Base-by-base conservation (phyloP, 2,888 invertebrate species). In the Cotesia congregata region DNA sequence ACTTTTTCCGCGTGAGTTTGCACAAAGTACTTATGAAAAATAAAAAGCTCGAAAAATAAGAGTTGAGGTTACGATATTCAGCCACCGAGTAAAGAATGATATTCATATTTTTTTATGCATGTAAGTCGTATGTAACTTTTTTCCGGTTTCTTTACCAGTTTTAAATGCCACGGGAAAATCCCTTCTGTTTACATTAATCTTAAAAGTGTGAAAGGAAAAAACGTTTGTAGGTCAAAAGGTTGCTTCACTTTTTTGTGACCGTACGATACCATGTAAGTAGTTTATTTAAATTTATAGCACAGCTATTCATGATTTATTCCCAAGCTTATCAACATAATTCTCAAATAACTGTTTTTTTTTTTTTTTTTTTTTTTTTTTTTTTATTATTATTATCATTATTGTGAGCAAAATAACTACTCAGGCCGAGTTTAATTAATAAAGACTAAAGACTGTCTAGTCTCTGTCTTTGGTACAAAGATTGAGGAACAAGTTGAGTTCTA, bases 1-100 rank as follows among this genome's bases (percentile, higher is more conserved):
- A 17, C 7, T 64, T 67, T 64, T 59, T 69, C 39, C 67, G 38
- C 68, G 15, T 20, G 59, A 61, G 67, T 68, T 67, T 41, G 62
- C 67, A 71, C 68, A 64, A 67, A 61, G 38, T 59, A 68, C 72
- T 68, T 69, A 76, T 70, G 64, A 65, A 62, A 68, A 61, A 68
- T 15, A 71, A 61, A 67, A n/a, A n/a, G 30, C 30, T 12, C 0
- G 15, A 62, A 62, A 62, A 62, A 62, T 50, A 50, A 50, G 50
- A 7, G 50, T 50, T 6, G 50, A 50, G 50, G 50, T 50, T 12
- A 12, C 12, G 50, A 50, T 50, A 50, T 12, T 50, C 50, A 50
- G 12, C 9, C 1, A 50, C 50, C 30, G 30, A 30, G 30, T 30
- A 2, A 50, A 50, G 12, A 50, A 50, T 50, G 50, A 50, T 50